Conservation (phyloP, 1,140 invertebrate species). For the Maconellicoccus hirsutus region DNA sequence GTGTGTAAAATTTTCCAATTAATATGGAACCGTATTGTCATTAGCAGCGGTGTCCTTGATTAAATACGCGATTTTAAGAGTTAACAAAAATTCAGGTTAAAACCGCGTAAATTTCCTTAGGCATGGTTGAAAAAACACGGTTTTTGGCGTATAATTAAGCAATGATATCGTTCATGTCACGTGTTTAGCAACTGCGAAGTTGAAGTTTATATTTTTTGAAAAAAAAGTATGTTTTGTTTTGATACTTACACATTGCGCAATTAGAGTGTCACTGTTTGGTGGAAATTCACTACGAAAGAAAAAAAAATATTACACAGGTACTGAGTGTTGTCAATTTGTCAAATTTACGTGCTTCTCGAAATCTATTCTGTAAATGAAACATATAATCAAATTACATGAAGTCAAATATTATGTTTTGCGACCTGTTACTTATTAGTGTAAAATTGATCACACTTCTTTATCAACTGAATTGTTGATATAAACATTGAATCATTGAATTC, state of each 20-base stretch:
- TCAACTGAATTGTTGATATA: too few relatives aligned
- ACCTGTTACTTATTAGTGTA: too few relatives aligned
- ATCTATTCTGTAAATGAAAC: too few relatives aligned
- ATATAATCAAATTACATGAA: too few relatives aligned
- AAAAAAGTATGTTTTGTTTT: neutral
- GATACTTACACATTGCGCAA: neutral
- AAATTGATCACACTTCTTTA: too few relatives aligned
- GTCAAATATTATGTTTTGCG: too few relatives aligned
- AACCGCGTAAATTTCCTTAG: neutral
- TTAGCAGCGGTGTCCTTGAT: slow-evolving; percentile 2
- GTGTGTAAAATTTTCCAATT: neutral
- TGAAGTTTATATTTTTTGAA: neutral
- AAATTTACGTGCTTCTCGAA: too few relatives aligned
- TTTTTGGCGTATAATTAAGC: neutral
- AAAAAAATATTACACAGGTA: too few relatives aligned
- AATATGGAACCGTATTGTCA: neutral
- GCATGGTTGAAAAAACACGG: neutral
- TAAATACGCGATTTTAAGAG: neutral
- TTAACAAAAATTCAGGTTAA: neutral
- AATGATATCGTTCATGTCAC: neutral
- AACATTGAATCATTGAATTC: too few relatives aligned
- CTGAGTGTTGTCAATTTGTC: too few relatives aligned
- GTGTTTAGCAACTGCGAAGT: neutral
- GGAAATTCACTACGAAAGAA: too few relatives aligned
- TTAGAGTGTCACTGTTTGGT: neutral